Conservation (phyloP, 2,797 vertebrate species). For the Oreonectes daqikongensis region DNA sequence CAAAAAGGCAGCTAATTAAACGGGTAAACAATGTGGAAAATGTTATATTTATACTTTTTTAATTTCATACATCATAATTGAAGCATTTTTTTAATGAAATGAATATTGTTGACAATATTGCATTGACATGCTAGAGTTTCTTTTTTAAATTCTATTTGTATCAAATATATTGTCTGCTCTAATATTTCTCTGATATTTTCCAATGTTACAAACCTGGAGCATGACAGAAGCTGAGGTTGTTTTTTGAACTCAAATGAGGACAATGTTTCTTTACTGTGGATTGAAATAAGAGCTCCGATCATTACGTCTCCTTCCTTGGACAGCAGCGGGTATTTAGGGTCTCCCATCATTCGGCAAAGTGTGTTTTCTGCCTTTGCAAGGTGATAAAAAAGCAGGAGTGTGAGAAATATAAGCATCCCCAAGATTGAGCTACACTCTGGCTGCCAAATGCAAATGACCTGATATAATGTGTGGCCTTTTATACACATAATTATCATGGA, state of each 20-base stretch:
- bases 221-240: conserved; percentile 66
- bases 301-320: conserved; percentile 71
- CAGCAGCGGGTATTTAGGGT: conserved; percentile 37
- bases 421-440: background rate
- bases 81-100: background rate
- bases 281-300: conserved; percentile 75
- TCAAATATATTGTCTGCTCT: no score
- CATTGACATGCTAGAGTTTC: no score
- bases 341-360: conserved; percentile 63
- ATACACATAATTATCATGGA: conserved; percentile 25
- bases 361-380: conserved; percentile 45
- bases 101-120: no score
- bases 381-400: conserved; percentile 39
- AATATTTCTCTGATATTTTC: no score
- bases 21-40: background rate
- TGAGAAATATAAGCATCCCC: conserved; percentile 52
- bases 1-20: background rate
- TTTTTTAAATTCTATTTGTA: no score
- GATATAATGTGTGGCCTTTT: conserved; percentile 3
- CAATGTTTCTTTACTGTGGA: conserved; percentile 71
- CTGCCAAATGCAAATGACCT: background rate
- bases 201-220: conserved; percentile 75
- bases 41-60: background rate
- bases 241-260: conserved; percentile 66
- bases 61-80: conserved; percentile 48